phyloP scores from a whole-genome alignment of 2,113 vertebrate species.

The Cryptotis parvus region DNA sequence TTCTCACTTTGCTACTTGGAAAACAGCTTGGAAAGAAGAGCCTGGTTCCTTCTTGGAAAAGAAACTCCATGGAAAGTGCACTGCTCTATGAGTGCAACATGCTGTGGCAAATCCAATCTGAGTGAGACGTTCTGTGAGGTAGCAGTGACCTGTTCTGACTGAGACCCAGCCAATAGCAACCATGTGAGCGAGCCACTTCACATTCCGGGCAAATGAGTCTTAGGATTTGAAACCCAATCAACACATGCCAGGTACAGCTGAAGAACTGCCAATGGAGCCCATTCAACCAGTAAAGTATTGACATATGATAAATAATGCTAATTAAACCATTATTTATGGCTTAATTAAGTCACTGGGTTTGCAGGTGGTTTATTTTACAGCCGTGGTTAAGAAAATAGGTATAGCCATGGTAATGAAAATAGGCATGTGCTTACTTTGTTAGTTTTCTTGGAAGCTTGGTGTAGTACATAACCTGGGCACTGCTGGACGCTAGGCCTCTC shows the following conservation, averaged over 20 bases:
- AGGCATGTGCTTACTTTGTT: background rate
- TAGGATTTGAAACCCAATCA: constrained; percentile 1
- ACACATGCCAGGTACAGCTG: background rate
- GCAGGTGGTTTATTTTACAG: background rate
- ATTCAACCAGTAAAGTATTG: background rate
- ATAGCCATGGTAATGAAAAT: constrained; percentile 1
- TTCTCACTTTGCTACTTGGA: constrained; percentile 16
- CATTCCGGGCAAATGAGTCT: background rate
- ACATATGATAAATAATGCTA: constrained; percentile 1
- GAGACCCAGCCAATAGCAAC: background rate
- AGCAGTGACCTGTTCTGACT: background rate
- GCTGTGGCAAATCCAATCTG: background rate
- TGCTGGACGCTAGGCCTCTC: background rate
- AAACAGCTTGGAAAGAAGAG: background rate
- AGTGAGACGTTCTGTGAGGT: too few species aligned
- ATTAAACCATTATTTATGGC: too few species aligned
- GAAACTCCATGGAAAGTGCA: background rate
- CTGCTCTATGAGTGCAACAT: background rate
- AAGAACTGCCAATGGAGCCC: background rate
- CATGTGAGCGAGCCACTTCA: background rate
- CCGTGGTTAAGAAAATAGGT: background rate
- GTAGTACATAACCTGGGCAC: background rate
- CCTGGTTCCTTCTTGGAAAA: background rate
- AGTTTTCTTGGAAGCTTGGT: constrained; percentile 22
- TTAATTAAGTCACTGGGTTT: constrained; percentile 10